Evolutionary conservation across 2,888 invertebrate genomes (phyloP).

Genomic region (Xestoiulus laeticollis): DNA sequence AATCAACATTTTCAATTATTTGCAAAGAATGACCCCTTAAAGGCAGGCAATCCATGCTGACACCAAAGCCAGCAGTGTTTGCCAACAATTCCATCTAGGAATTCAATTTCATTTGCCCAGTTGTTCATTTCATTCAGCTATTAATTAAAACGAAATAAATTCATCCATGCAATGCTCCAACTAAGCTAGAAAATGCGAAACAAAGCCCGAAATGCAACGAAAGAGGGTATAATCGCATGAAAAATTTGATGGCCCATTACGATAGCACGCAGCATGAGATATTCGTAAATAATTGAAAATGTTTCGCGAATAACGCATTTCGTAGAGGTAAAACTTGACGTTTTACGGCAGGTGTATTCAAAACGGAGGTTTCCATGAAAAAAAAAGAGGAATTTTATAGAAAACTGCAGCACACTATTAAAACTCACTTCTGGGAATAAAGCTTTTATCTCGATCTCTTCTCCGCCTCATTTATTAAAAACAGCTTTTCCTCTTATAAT

Average conservation of each 20-base stretch:
- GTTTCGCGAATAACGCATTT: background rate
- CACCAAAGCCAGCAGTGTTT: background rate
- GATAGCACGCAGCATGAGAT: background rate
- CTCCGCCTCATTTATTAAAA: constrained; percentile 17
- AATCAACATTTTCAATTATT: too few species aligned
- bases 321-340: background rate
- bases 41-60: background rate
- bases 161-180: background rate
- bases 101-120: background rate
- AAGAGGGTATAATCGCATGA: background rate
- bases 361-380: background rate
- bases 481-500: background rate
- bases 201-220: background rate
- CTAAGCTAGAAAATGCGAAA: background rate
- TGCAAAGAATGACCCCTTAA: background rate
- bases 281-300: constrained; percentile 4
- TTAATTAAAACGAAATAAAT: background rate
- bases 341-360: background rate
- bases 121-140: background rate
- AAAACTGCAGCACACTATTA: background rate
- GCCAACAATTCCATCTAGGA: background rate
- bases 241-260: constrained; percentile 32
- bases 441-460: constrained; percentile 14
- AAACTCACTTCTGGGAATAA: constrained; percentile 6
- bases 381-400: background rate